Percentiles rank a stretch among this genome's conserved stretches.
phyloP scores from a whole-genome alignment of 2,113 vertebrate genomes.

The Pan paniscus region DNA sequence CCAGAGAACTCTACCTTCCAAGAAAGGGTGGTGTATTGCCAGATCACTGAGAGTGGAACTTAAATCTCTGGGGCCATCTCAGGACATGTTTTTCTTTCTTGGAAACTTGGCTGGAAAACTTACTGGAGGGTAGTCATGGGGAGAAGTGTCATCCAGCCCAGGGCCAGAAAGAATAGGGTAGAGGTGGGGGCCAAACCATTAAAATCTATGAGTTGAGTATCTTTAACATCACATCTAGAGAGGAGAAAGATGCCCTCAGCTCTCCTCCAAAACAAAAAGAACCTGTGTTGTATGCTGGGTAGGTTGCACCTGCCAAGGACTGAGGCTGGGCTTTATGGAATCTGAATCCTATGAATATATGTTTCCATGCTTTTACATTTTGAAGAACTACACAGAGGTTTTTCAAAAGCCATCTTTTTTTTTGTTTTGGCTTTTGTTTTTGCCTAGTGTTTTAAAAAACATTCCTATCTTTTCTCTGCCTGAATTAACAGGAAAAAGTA shows the following conservation, averaged over 20 bases:
- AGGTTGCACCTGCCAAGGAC: rapidly evolving
- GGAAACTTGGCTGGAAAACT: neutral
- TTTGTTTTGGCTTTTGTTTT: neutral
- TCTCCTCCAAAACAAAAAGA: neutral
- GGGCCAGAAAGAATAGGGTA: neutral
- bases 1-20: neutral
- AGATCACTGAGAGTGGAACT: neutral
- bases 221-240: neutral
- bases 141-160: neutral
- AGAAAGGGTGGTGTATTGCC: neutral
- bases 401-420: neutral
- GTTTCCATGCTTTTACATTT: neutral
- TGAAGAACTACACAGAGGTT: neutral
- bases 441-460: neutral
- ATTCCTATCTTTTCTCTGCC: neutral
- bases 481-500: neutral
- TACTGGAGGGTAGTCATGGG: neutral
- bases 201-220: neutral
- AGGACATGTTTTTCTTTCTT: neutral
- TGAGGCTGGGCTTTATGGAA: neutral
- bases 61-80: neutral
- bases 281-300: rapidly evolving
- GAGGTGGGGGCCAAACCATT: neutral
- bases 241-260: rapidly evolving
- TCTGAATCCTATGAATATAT: neutral